phyloP scores from a whole-genome alignment of 2,888 invertebrate species.

The Acanthacorydalis orientalis region DNA sequence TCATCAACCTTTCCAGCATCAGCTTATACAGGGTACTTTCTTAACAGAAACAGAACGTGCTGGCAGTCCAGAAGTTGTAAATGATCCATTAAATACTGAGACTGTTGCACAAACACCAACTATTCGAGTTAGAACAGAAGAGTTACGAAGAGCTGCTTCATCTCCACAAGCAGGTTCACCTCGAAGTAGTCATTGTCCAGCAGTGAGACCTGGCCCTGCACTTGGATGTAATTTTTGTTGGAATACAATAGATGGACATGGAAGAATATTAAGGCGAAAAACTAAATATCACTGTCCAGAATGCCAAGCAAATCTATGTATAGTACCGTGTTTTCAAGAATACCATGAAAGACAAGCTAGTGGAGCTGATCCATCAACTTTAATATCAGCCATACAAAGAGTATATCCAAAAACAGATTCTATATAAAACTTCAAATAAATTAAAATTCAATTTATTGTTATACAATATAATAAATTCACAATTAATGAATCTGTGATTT shows the following conservation, averaged over 20 bases:
- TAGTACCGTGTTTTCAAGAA: conserved; percentile 78
- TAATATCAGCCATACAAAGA: conserved; percentile 21
- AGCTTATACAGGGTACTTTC: not conserved
- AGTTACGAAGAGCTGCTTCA: conserved; percentile 34
- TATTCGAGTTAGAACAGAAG: conserved; percentile 35
- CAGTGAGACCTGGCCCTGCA: conserved; percentile 66
- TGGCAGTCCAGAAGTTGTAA: conserved; percentile 24
- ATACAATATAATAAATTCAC: too few relatives aligned
- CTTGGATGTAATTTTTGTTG: conserved; percentile 80
- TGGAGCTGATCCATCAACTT: conserved; percentile 19
- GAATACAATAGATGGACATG: conserved; percentile 75
- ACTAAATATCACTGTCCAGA: conserved; percentile 84
- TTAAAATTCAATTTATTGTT: not conserved
- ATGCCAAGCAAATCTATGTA: conserved; percentile 75
- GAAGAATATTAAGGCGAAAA: conserved; percentile 65
- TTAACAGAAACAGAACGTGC: conserved; percentile 17
- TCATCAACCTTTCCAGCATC: not conserved
- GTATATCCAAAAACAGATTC: conserved; percentile 28
- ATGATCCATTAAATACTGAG: conserved; percentile 21
- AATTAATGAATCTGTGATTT: too few relatives aligned
- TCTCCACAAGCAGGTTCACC: conserved; percentile 34
- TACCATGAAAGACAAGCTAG: conserved; percentile 48
- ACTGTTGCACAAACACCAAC: conserved; percentile 20
- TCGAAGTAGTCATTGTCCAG: conserved; percentile 69
- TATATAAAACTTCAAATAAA: conserved; percentile 17